phyloP scores from a whole-genome alignment of 2,888 invertebrate genomes.

The Pherbina coryleti region DNA sequence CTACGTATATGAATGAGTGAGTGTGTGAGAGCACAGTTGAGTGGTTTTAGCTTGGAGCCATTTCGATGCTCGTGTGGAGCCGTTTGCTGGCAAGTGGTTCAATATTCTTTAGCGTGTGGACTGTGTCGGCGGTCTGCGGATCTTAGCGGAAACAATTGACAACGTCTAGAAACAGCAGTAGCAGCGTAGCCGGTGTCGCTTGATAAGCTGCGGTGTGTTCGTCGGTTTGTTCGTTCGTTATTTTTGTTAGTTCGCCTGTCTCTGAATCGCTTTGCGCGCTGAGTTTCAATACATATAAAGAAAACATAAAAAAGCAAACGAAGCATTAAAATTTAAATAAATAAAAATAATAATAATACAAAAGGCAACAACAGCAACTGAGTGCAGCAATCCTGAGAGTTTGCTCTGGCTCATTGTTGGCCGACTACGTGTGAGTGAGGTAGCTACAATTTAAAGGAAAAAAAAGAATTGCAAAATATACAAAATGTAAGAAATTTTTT shows the following conservation, averaged over 20 bases:
- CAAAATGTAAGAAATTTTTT: background rate
- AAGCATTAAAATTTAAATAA: background rate
- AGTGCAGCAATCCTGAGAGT: background rate
- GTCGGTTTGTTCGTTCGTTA: slow-evolving; percentile 11
- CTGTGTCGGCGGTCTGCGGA: slow-evolving; percentile 20
- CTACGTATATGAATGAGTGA: background rate
- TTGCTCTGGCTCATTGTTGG: background rate
- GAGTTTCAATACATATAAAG: background rate
- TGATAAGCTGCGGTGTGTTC: slow-evolving; percentile 20
- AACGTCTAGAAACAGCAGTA: slow-evolving; percentile 1
- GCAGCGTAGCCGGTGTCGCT: slow-evolving; percentile 25
- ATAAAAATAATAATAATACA: background rate
- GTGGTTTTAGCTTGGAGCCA: slow-evolving; percentile 13
- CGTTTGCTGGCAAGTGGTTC: slow-evolving; percentile 8
- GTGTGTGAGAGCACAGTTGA: background rate
- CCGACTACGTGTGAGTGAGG: background rate
- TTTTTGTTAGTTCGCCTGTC: background rate
- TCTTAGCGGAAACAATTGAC: slow-evolving; percentile 7
- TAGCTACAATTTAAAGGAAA: background rate
- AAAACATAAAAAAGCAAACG: slow-evolving; percentile 12
- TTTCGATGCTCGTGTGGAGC: background rate
- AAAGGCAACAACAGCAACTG: background rate
- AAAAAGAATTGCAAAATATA: background rate
- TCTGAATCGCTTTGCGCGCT: slow-evolving; percentile 2
- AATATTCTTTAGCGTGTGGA: slow-evolving; percentile 21